Evolutionary conservation across 2,797 vertebrate genomes (phyloP), one percentile per base, ranked within the genome.

Genomic region (Psittacula echo): DNA sequence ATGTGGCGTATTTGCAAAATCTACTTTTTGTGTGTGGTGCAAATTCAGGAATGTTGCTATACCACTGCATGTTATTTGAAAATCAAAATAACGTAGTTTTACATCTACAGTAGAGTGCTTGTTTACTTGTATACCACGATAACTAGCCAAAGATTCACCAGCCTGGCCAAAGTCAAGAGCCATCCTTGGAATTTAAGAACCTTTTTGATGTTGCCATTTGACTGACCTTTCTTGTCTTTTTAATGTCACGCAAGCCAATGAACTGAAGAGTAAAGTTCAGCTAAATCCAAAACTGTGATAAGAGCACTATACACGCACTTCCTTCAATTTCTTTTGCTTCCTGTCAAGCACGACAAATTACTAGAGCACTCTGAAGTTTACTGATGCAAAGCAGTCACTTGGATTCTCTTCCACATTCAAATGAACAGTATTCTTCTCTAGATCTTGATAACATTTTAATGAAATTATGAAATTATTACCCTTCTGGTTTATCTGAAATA

Each of bases 211-310:
- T 71, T 95, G 78, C 90, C 65, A 92, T 97, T 95, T 94, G 84
- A 89, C 82, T 97, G 94, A 96, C 92, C 94, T 97, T 96, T 96
- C 95, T 83, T 96, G 84, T 96, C 95, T 62, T 89, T 84, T 94
- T 96, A 96, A 96, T 95, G 93, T 96, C 94, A 96, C 0, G 0
- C 19, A 15, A 95, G 64, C 61, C 94, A 93, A 86, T 94, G 94
- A 97, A 97, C 92, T 94, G 96, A 95, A 93, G 93, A 96, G 76
- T 87, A 89, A 95, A 96, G 96, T 97, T 97, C 94, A 97, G 58
- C 88, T 96, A 94, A 96, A 97, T 81, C 89, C 94, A 89, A 87
- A 94, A 88, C 51, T 71, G 41, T 67, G 79, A 67, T 89, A 70
- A 90, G 81, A 93, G 81, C 50, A 51, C 89, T 70, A 78, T 18